phyloP scores from a whole-genome alignment of 2,888 invertebrate genomes.

The Arge pagana region DNA sequence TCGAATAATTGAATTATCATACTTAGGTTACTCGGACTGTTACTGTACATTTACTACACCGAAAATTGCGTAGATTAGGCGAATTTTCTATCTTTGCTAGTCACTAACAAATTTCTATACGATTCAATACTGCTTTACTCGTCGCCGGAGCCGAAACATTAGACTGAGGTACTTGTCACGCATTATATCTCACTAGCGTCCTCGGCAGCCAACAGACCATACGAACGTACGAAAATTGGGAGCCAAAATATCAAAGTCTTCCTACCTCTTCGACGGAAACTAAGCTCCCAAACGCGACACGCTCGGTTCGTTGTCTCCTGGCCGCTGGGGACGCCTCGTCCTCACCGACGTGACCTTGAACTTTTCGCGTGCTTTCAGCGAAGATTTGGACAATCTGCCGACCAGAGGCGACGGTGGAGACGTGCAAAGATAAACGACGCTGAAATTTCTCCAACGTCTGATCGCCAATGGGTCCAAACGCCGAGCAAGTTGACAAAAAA shows the following conservation, averaged over 20 bases:
- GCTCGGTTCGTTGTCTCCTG: too few relatives aligned
- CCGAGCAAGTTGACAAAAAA: background rate
- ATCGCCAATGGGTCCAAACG: slow-evolving; percentile 17
- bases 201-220: too few relatives aligned
- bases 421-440: slow-evolving; percentile 18
- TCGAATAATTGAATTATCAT: slow-evolving; percentile 1
- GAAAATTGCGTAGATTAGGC: slow-evolving; percentile 23
- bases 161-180: slow-evolving; percentile 41
- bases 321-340: too few relatives aligned
- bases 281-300: too few relatives aligned
- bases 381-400: slow-evolving; percentile 7
- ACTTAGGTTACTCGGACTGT: slow-evolving; percentile 4
- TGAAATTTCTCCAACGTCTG: slow-evolving; percentile 10
- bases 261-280: too few relatives aligned
- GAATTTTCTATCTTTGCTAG: slow-evolving; percentile 29
- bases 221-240: too few relatives aligned
- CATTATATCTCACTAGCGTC: too few relatives aligned
- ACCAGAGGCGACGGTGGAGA: slow-evolving; percentile 11
- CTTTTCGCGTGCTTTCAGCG: slow-evolving; percentile 3
- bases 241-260: too few relatives aligned
- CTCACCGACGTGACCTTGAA: too few relatives aligned
- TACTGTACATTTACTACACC: background rate
- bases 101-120: slow-evolving; percentile 37
- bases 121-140: slow-evolving; percentile 42
- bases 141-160: slow-evolving; percentile 36